These are phyloP conservation scores for Eupithecia centaureata DNA, from an alignment of 2,888 invertebrate genomes.

Conservation along the genomic window DNA sequence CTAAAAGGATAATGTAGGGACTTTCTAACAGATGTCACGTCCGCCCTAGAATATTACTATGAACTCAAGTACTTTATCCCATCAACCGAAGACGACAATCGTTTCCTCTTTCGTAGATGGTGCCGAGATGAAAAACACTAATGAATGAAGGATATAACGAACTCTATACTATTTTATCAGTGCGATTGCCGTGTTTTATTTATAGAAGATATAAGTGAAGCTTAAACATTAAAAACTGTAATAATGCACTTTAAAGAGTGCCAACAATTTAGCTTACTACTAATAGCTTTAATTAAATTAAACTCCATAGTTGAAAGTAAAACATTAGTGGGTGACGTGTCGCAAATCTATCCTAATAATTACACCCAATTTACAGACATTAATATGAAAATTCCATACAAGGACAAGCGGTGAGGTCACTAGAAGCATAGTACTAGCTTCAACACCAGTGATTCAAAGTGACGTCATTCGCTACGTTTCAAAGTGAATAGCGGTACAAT, in stretches of 20 bases:
- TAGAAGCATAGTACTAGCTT: neutral
- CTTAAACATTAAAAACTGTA: neutral
- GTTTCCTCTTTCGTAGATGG: neutral
- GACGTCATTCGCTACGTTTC: conserved; percentile 9
- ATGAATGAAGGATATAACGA: neutral
- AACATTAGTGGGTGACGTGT: neutral
- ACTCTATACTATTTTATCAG: neutral
- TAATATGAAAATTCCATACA: conserved; percentile 1
- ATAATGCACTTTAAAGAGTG: neutral
- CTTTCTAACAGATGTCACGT: neutral
- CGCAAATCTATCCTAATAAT: conserved; percentile 3
- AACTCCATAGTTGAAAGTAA: neutral
- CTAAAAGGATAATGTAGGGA: neutral
- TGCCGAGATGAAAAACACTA: neutral
- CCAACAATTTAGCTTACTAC: neutral
- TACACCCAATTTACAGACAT: conserved; percentile 5
- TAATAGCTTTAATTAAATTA: neutral
- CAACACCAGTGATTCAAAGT: conserved; percentile 15
- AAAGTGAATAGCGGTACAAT: neutral
- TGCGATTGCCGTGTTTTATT: neutral
- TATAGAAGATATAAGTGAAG: neutral
- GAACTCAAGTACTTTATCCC: too few species aligned
- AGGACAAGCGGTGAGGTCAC: conserved; percentile 10
- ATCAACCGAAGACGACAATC: neutral
- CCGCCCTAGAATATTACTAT: neutral